phyloP scores from a whole-genome alignment of 2,113 vertebrate species.

The Anarrhichthys ocellatus region DNA sequence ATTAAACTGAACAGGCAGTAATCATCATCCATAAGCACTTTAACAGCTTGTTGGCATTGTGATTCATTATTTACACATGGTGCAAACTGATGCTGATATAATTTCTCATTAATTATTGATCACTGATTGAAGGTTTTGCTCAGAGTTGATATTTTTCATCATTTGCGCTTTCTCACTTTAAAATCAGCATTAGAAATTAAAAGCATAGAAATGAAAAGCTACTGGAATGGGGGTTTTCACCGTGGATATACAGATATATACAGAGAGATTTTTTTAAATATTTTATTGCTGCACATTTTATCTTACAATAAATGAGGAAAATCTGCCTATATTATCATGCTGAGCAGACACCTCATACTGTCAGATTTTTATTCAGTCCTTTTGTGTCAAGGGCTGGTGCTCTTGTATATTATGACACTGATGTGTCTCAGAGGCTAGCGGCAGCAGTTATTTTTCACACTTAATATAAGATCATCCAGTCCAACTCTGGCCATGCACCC shows the following conservation, averaged over 20 bases:
- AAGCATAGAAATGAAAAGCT: background rate
- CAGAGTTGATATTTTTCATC: conserved; percentile 31
- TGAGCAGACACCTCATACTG: background rate
- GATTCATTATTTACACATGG: conserved; percentile 26
- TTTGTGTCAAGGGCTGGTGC: background rate
- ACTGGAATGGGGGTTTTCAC: conserved; percentile 2
- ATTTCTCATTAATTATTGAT: conserved; percentile 62
- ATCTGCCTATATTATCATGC: background rate
- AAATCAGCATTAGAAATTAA: conserved; percentile 9
- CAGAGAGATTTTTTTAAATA: conserved; percentile 17
- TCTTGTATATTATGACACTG: background rate
- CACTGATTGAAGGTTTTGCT: conserved; percentile 16
- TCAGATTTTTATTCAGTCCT: background rate
- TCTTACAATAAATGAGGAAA: background rate
- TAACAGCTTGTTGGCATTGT: conserved; percentile 26
- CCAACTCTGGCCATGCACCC: conserved; percentile 21
- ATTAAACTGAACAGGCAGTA: conserved; percentile 42
- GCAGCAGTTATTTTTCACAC: background rate
- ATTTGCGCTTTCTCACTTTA: conserved; percentile 30
- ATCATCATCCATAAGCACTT: conserved; percentile 29
- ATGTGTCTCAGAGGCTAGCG: background rate
- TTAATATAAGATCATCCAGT: background rate
- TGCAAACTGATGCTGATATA: conserved; percentile 34
- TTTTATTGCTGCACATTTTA: conserved; percentile 19
- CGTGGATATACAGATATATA: conserved; percentile 10